Conservation (phyloP, 2,888 invertebrate species). For the Pharmacophagus antenor region DNA sequence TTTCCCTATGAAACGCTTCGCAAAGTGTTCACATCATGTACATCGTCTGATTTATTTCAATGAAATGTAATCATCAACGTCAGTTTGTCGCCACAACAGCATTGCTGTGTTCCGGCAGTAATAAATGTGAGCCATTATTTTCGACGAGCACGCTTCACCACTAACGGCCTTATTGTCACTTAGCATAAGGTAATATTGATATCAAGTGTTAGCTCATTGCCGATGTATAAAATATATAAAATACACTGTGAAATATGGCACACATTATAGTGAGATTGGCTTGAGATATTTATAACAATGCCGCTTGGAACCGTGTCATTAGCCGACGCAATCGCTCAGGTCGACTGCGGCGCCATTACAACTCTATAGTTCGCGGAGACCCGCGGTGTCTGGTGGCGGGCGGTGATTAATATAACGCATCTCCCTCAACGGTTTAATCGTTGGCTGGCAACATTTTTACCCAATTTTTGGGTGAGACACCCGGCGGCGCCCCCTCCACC, state of each 20-base stretch:
- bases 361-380: conserved; percentile 21
- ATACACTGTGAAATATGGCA: not conserved
- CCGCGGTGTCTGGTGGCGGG: conserved; percentile 53
- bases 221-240: no score
- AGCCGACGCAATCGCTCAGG: conserved; percentile 13
- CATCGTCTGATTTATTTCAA: not conserved
- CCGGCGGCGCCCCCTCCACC: conserved; percentile 46
- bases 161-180: no score
- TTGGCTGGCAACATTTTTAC: conserved; percentile 81
- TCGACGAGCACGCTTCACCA: no score
- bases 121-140: no score
- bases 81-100: no score
- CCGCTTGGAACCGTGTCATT: not conserved
- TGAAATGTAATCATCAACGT: no score
- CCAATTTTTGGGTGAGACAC: conserved; percentile 74
- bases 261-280: not conserved
- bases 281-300: not conserved
- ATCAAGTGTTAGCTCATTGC: no score
- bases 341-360: conserved; percentile 12
- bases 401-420: conserved; percentile 81
- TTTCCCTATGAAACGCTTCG: not conserved
- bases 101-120: no score
- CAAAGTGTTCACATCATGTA: not conserved
- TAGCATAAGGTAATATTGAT: no score
- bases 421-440: conserved; percentile 80